Conservation (phyloP, 2,797 vertebrate genomes). For the Nyctibius grandis region DNA sequence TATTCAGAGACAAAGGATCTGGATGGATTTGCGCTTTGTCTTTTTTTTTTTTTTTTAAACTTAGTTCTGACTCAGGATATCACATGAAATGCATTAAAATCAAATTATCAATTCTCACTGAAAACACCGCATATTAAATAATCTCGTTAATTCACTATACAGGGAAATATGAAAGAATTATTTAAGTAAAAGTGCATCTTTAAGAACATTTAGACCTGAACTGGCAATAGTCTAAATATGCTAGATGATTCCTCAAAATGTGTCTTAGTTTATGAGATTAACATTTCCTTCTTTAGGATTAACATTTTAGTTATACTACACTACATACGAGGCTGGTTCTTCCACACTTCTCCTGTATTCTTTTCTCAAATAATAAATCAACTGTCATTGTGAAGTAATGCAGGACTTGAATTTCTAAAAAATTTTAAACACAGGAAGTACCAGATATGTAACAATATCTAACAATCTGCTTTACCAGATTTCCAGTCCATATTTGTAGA, state of each 20-base stretch:
- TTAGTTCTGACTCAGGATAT: not conserved
- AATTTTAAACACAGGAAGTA: not conserved
- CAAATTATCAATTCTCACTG: not conserved
- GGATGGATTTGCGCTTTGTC: not conserved
- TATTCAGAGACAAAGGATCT: not conserved
- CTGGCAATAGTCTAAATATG: not conserved
- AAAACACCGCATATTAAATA: not conserved
- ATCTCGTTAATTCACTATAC: not conserved
- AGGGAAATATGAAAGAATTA: not conserved
- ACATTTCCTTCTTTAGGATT: not conserved
- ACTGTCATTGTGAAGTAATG: not conserved
- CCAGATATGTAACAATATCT: not conserved
- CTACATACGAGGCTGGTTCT: not conserved
- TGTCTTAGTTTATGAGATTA: not conserved
- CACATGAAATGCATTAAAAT: not conserved
- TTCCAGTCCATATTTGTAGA: not conserved
- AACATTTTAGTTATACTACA: not conserved
- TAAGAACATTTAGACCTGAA: not conserved
- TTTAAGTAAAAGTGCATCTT: not conserved
- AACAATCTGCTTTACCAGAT: not conserved
- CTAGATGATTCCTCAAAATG: not conserved
- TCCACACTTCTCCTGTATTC: not conserved
- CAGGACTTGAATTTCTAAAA: not conserved
- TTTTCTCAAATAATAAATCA: not conserved
- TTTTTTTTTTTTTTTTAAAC: not conserved